phyloP scores from a whole-genome alignment of 2,888 invertebrate species.

The Antitype chi region DNA sequence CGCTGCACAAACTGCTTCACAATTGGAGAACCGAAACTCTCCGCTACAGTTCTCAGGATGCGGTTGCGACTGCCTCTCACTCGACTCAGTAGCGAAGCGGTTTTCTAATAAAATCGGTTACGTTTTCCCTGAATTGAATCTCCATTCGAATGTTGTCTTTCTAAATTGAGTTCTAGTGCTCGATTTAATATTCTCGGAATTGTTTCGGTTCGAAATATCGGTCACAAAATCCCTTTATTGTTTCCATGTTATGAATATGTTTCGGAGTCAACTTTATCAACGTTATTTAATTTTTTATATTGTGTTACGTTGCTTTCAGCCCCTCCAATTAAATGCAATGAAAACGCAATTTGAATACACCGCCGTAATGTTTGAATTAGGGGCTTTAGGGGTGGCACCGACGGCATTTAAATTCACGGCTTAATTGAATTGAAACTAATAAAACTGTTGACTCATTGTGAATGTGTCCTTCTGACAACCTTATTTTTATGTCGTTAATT shows the following conservation, averaged over 20 bases:
- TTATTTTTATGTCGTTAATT: conserved; percentile 42
- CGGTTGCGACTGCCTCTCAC: no score
- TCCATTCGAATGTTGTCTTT: conserved; percentile 12
- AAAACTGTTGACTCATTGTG: conserved; percentile 57
- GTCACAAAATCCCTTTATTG: conserved; percentile 1
- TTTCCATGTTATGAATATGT: conserved; percentile 31
- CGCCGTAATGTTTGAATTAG: conserved; percentile 51
- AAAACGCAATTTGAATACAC: conserved; percentile 63
- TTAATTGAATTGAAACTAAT: conserved; percentile 60
- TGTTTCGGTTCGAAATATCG: conserved; percentile 5
- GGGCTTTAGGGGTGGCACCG: conserved; percentile 52
- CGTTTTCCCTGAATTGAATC: background rate
- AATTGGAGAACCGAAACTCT: no score
- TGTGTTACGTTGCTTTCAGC: conserved; percentile 47
- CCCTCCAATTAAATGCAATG: conserved; percentile 61
- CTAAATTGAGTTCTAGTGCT: conserved; percentile 11
- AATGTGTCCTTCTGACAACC: conserved; percentile 42
- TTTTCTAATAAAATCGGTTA: conserved; percentile 1
- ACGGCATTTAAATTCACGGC: conserved; percentile 54
- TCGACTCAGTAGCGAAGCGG: no score
- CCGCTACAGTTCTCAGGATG: no score
- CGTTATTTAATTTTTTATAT: conserved; percentile 34
- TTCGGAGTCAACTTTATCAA: conserved; percentile 27
- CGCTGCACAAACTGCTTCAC: no score
- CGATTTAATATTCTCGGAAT: conserved; percentile 13